Conservation (phyloP, 2,797 vertebrate species). For the Microcaecilia unicolor region DNA sequence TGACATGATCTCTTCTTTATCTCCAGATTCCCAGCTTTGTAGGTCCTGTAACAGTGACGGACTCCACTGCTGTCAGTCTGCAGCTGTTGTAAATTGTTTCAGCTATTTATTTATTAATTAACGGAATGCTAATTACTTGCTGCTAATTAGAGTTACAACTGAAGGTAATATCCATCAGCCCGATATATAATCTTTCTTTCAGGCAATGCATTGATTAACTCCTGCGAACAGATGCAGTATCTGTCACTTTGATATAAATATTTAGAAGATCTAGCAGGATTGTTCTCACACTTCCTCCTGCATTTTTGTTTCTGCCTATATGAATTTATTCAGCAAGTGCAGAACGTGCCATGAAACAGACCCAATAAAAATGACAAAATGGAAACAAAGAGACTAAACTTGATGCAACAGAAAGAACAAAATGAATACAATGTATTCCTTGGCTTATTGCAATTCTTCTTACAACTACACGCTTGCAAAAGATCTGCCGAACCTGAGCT, state of each 20-base stretch:
- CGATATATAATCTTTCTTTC: conserved; percentile 9
- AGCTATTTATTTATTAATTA: conserved; percentile 16
- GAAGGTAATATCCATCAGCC: conserved; percentile 14
- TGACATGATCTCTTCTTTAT: too few relatives aligned
- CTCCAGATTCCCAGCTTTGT: too few relatives aligned
- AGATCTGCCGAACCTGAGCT: conserved; percentile 5
- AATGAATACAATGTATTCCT: conserved; percentile 1
- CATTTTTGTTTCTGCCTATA: conserved; percentile 19
- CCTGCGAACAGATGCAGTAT: conserved; percentile 10
- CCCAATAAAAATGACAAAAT: conserved; percentile 38
- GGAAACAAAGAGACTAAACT: conserved; percentile 36
- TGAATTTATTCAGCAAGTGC: conserved; percentile 33
- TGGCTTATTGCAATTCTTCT: conserved; percentile 17
- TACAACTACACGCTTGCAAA: conserved; percentile 21
- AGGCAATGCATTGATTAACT: conserved; percentile 32
- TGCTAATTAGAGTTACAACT: conserved; percentile 29
- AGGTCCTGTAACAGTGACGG: too few relatives aligned
- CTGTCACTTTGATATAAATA: conserved; percentile 25
- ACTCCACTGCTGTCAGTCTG: too few relatives aligned
- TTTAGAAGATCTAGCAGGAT: conserved; percentile 12
- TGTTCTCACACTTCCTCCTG: conserved; percentile 12
- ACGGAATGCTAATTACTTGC: conserved; percentile 15
- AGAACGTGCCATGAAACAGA: conserved; percentile 16
- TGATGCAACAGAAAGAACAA: conserved; percentile 13
- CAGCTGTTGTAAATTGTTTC: neutral